These are phyloP conservation scores for Atlantisia rogersi DNA, from an alignment of 2,113 vertebrate species.

Conservation along the genomic window DNA sequence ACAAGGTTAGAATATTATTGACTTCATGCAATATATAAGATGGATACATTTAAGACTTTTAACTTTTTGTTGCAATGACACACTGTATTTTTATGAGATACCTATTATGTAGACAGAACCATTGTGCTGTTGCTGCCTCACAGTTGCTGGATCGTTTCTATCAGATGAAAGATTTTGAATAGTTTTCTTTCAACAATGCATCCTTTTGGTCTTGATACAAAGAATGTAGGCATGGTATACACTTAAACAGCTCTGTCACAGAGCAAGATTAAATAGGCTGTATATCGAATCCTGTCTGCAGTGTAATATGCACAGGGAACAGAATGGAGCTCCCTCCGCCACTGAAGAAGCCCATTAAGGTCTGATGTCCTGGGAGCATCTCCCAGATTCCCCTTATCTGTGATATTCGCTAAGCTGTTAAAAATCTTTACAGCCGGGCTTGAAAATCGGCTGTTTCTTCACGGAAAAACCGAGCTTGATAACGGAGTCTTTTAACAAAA, in stretches of 20 bases:
- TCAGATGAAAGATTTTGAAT: constrained; percentile 76
- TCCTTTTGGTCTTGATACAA: constrained; percentile 71
- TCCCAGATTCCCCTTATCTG: constrained; percentile 46
- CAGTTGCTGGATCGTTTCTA: constrained; percentile 71
- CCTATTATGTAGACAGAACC: constrained; percentile 68
- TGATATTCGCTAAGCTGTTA: constrained; percentile 43
- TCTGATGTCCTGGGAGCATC: constrained; percentile 29
- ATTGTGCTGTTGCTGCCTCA: constrained; percentile 69
- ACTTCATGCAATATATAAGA: constrained; percentile 51
- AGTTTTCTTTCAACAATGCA: constrained; percentile 74
- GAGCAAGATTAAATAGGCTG: constrained; percentile 64
- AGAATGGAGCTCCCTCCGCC: constrained; percentile 26
- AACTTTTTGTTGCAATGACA: constrained; percentile 66
- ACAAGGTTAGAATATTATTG: constrained; percentile 65
- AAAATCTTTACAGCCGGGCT: constrained; percentile 21
- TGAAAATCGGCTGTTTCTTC: neutral
- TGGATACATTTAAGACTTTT: constrained; percentile 64
- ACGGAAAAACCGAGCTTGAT: neutral
- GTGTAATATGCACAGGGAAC: neutral
- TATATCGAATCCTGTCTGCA: constrained; percentile 54
- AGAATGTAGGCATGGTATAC: constrained; percentile 69
- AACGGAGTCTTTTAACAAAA: neutral
- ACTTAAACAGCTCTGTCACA: constrained; percentile 73
- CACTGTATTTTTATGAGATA: constrained; percentile 65
- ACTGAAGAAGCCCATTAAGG: constrained; percentile 43